Base-by-base conservation (phyloP, 2,797 vertebrate genomes). In the Brotula barbata region DNA sequence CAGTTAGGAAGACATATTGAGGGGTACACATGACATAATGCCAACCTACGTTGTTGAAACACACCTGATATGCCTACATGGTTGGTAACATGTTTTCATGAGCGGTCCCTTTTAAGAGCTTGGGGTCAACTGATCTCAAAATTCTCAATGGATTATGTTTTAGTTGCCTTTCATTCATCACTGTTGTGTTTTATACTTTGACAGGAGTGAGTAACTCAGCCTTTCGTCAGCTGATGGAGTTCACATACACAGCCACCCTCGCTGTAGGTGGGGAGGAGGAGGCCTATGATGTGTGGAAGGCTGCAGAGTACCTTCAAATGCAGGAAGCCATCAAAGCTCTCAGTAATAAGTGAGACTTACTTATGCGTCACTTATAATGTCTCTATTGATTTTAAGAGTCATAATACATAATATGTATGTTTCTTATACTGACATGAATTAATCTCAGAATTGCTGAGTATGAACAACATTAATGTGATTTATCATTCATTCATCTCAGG, bases 251-350 rank as follows among this genome's bases (percentile, higher is more conserved):
- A 4, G 96, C 96, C 67, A 98, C 93, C 22, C 79, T 99, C 47
- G 93, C 92, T 78, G 89, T 99, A 23, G 90, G 90, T 57, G 94
- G 95, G 49, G 93, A 95, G 75, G 95, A 97, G 64, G 96, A 98
- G 82, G 94, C 95, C 48, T 92, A 89, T 49, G 96, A 98, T 69
- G 95, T 99, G 36, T 97, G 95, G 95, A 98, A 98, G 88, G 97
- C 97, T 39, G 97, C 97, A 3, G 96, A 99, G 61, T 99, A 98
- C 78, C 92, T 99, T 34, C 97, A 99, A 79, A 99, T 99, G 97
- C 88, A 98, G 66, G 97, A 98, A 90, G 97, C 96, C 1, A 96
- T 99, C 80, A 98, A 98, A 90, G 96, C 96, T 9, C 93, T 99
- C 21, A 91, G 94, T 88, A 92, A 93, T 80, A 96, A 94, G 97